Percentiles rank a stretch among this genome's conserved stretches.
Conservation (phyloP, 2,888 invertebrate genomes). For the Sarcophaga subvicina region DNA sequence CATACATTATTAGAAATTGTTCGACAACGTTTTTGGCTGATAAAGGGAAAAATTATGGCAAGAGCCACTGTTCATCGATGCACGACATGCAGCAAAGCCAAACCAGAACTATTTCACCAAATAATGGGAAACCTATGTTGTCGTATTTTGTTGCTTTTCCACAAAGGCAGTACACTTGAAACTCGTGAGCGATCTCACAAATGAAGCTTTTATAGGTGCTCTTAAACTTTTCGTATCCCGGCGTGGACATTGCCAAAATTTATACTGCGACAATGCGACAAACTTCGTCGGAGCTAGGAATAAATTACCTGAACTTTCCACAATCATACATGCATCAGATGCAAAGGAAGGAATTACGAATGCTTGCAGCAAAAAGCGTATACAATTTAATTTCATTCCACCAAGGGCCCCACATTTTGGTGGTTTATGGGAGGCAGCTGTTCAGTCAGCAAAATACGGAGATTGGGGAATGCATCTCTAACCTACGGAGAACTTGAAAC, state of each 20-base stretch:
- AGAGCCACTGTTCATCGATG: no score
- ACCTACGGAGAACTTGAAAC: slow-evolving; percentile 8
- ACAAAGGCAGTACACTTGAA: slow-evolving; percentile 33
- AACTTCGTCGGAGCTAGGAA: slow-evolving; percentile 42
- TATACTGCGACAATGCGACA: slow-evolving; percentile 22
- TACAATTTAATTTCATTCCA: slow-evolving; percentile 8
- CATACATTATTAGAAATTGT: background rate
- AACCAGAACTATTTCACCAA: no score
- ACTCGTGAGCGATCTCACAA: slow-evolving; percentile 48
- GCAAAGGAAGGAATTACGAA: no score
- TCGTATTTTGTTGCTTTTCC: no score
- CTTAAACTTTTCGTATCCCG: no score
- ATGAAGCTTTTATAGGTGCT: slow-evolving; percentile 36
- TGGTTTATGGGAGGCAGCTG: no score
- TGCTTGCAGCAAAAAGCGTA: background rate
- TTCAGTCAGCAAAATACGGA: no score
- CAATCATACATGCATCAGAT: background rate
- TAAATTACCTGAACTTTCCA: slow-evolving; percentile 24
- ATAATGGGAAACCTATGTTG: background rate
- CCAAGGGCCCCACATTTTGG: no score
- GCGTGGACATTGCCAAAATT: slow-evolving; percentile 41
- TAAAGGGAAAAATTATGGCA: no score
- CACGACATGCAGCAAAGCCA: no score
- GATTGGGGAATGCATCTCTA: no score
- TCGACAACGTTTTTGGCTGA: no score